phyloP scores from a whole-genome alignment of 2,797 vertebrate genomes.

The Synanceia verrucosa region DNA sequence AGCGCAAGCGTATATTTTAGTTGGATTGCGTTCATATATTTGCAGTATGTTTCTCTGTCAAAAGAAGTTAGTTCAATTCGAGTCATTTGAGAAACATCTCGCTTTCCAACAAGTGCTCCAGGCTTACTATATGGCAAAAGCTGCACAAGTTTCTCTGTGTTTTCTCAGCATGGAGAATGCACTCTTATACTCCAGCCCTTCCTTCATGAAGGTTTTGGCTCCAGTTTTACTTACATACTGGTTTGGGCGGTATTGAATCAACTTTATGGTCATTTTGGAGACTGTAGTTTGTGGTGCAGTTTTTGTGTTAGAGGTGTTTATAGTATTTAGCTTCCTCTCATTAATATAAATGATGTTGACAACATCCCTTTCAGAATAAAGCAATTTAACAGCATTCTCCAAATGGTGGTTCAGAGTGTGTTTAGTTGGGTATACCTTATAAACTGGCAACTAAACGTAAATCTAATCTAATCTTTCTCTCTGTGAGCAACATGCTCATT shows the following conservation, averaged over 20 bases:
- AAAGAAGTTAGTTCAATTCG: background rate
- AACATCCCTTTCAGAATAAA: constrained; percentile 10
- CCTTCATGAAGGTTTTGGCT: background rate
- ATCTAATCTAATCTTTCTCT: too few relatives aligned
- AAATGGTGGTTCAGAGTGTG: background rate
- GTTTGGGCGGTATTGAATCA: constrained; percentile 9
- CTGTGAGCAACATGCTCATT: constrained; percentile 4
- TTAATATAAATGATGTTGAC: background rate
- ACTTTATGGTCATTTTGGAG: background rate
- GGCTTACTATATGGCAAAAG: background rate
- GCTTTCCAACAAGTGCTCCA: background rate
- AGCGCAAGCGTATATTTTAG: constrained; percentile 3
- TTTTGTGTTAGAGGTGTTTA: background rate
- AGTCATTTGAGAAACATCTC: constrained; percentile 8
- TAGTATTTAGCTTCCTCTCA: background rate
- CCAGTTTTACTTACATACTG: background rate
- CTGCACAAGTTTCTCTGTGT: background rate
- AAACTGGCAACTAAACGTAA: background rate
- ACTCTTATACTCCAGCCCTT: background rate
- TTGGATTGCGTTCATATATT: constrained; percentile 4
- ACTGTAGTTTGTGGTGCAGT: background rate
- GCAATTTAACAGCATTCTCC: background rate
- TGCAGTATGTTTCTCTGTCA: constrained; percentile 1
- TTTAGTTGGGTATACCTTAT: background rate
- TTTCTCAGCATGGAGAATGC: background rate